A percentile compares a stretch with the other conserved stretches of the same genome.
Evolutionary conservation across 1,140 invertebrate genomes (phyloP).

Genomic region (Lepidurus apus): DNA sequence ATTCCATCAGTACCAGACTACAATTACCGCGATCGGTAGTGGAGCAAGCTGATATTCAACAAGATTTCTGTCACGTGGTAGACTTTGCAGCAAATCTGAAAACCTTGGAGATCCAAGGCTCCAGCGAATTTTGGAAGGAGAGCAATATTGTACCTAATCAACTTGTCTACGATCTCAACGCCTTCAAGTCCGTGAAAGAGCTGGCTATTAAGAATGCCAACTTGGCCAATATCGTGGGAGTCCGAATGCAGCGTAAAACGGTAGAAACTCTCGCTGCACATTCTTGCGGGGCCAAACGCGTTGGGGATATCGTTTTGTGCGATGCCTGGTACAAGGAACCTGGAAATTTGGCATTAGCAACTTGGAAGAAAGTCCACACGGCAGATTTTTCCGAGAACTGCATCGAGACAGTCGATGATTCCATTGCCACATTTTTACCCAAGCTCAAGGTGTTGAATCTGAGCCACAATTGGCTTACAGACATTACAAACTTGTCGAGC

Average conservation of each 20-base stretch:
- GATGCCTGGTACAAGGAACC: conserved; percentile 59
- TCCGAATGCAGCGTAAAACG: conserved; percentile 57
- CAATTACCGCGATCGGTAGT: conserved; percentile 74
- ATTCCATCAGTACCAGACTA: conserved; percentile 78
- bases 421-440: conserved; percentile 37
- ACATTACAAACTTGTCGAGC: conserved; percentile 32
- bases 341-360: conserved; percentile 47
- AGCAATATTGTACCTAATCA: conserved; percentile 78
- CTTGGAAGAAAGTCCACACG: conserved; percentile 20
- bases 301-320: conserved; percentile 68
- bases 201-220: conserved; percentile 38
- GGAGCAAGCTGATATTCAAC: conserved; percentile 60
- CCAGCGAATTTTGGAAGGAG: conserved; percentile 55
- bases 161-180: conserved; percentile 70
- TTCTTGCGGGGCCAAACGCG: conserved; percentile 54
- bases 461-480: conserved; percentile 38
- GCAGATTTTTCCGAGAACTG: conserved; percentile 33
- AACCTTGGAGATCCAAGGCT: conserved; percentile 62
- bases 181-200: conserved; percentile 64
- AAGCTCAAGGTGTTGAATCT: conserved; percentile 36
- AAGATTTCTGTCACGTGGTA: conserved; percentile 81
- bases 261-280: conserved; percentile 56
- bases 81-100: conserved; percentile 76
- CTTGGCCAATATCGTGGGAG: conserved; percentile 35
- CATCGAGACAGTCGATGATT: conserved; percentile 3